Evolutionary conservation across 2,888 invertebrate genomes (phyloP), one percentile per base, ranked within the genome.

Genomic region (Helleia helle): DNA sequence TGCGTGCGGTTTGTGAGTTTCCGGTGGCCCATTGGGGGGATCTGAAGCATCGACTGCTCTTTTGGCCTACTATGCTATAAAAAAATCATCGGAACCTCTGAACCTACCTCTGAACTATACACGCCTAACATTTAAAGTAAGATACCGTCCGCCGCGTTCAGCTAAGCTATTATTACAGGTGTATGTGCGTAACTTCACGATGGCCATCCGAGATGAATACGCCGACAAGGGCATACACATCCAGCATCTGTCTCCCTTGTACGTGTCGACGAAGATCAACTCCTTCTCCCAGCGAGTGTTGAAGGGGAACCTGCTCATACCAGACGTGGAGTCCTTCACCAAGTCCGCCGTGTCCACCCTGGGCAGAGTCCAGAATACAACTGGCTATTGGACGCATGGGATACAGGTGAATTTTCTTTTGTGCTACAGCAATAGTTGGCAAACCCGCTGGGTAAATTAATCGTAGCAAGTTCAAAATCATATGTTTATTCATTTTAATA

Each of bases 181-280:
- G 0, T 95, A 92, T 63, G 75, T 93, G 0, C 89, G 88, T 43
- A 91, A 89, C 57, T 92, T 94, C 59, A 93, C 95, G 0, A 87
- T 90, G 42, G 94, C 95, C 0, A 68, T 97, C 25, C 88, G 93
- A 43, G 90, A 91, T 46, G 97, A 97, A 74, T 93, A 96, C 65
- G 80, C 89, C 2, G 69, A 87, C 28, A 79, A 87, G 39, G 94
- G 94, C 22, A 88, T 97, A 44, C 89, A 91, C 22, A 88, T 97
- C 14, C 97, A 97, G 71, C 93, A 94, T 65, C 80, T 97, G 12
- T 88, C 92, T 0, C 97, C 97, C 0, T 87, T 95, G 58, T 97
- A 95, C 74, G 90, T 97, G 39, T 91, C 92, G 42, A 97, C 97
- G 0, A 95, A 96, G 81, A 95, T 96, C 93, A 96, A 96, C 68